Evolutionary conservation across 2,113 vertebrate genomes (phyloP).

Genomic region (Cochlearius cochlearius): DNA sequence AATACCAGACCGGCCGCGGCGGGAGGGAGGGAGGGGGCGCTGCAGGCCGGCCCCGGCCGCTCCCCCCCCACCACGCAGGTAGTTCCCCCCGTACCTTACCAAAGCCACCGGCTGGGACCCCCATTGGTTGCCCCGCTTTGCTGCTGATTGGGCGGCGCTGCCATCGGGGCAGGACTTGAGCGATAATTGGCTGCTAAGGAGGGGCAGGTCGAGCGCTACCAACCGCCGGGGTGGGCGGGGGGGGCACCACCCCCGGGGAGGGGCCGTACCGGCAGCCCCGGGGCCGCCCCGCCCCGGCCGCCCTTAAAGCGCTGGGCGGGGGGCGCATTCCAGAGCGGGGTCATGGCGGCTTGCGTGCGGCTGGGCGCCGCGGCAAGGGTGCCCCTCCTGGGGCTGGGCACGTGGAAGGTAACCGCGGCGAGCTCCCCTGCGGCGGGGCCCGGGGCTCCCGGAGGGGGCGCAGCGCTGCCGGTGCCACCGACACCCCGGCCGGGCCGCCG

Average conservation of each 20-base stretch:
- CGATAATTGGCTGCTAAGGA: neutral
- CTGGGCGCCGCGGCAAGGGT: conserved; percentile 68
- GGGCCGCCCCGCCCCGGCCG: fast-evolving
- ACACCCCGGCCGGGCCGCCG: no score
- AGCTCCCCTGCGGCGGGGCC: neutral
- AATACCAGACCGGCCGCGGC: fast-evolving
- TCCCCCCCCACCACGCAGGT: fast-evolving
- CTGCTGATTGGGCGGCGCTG: neutral
- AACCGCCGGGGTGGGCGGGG: fast-evolving
- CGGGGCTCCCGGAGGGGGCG: no score
- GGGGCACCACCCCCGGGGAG: fast-evolving
- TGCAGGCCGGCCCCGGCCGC: fast-evolving
- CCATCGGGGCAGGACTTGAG: neutral
- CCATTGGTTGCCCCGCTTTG: no score
- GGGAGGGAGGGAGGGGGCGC: no score
- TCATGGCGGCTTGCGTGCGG: conserved; percentile 65
- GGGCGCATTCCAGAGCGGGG: fast-evolving
- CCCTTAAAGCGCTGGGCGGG: fast-evolving
- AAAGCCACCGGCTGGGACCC: fast-evolving
- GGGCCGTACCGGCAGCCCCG: neutral
- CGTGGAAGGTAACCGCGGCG: conserved; percentile 81
- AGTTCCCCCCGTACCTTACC: fast-evolving
- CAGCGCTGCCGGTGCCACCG: neutral
- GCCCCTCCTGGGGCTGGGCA: conserved; percentile 84
- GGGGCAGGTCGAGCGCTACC: neutral